Base-by-base conservation (phyloP, 2,888 invertebrate genomes). In the Parascotia fuliginaria region DNA sequence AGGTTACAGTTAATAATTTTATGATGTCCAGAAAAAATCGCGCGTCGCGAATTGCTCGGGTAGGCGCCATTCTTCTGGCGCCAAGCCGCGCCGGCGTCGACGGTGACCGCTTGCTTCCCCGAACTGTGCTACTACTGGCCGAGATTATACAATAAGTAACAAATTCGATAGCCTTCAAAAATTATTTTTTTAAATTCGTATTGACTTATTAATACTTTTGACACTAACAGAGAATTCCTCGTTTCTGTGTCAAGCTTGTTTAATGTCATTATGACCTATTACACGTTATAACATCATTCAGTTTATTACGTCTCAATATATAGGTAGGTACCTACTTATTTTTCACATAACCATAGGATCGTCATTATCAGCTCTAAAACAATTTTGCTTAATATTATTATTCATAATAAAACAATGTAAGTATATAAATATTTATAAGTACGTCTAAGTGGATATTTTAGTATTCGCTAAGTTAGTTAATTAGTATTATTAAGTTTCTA, bases 61-160 rank as follows among this genome's bases (percentile, higher is more conserved):
- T 70, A 66, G 89, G 89, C 89, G 90, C 90, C 87, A 78, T 53
- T n/a, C 58, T 60, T 58, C 50, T 82, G 90, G 90, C 90, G 90
- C 90, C 90, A 75, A 44, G 71, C 64, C 68, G 76, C 70, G 65
- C 61, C 74, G 79, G 55, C 80, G 79, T 67, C 75, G 73, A 54
- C 74, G 75, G 58, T 70, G 76, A 67, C 76, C 75, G 82, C 74
- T 85, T 85, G 81, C 76, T 90, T 91, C 89, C 87, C 84, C 84
- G 89, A 90, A 90, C 78, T 64, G 73, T 60, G 77, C 78, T 77
- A 78, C 79, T 81, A 73, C 71, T 81, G 78, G 73, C 77, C 78
- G 74, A 77, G 83, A 79, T 78, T 75, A 74, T 74, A 76, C 74
- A 72, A 69, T 70, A 75, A 69, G 69, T 62, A 71, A 70, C 74